These are phyloP conservation scores for Drosophila paranaensis DNA, from an alignment of 2,888 invertebrate genomes.

Conservation along the genomic window DNA sequence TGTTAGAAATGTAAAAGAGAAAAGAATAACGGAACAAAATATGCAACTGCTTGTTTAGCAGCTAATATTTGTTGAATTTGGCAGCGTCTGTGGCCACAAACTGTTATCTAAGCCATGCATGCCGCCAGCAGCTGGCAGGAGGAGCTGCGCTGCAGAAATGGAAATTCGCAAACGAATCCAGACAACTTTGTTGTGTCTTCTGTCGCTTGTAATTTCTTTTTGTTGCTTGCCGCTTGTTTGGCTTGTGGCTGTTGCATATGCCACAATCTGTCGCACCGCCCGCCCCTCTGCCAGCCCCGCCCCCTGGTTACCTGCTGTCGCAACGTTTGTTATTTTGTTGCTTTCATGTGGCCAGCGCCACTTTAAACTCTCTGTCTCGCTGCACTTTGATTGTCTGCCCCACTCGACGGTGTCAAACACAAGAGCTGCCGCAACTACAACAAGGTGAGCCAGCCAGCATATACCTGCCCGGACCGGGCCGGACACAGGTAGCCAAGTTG, in stretches of 20 bases:
- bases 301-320: constrained; percentile 20
- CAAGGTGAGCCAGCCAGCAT: constrained; percentile 20
- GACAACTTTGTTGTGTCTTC: constrained; percentile 66
- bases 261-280: constrained; percentile 2
- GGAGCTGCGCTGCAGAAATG: constrained; percentile 30
- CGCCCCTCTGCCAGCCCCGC: not conserved
- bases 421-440: constrained; percentile 37
- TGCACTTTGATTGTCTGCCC: constrained; percentile 66
- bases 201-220: constrained; percentile 63
- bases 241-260: constrained; percentile 58
- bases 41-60: constrained; percentile 51
- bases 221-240: constrained; percentile 67
- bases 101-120: constrained; percentile 49
- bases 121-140: constrained; percentile 4
- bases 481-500: constrained; percentile 24
- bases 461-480: not conserved
- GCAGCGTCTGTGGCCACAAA: constrained; percentile 36
- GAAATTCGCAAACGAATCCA: constrained; percentile 41
- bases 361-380: constrained; percentile 58
- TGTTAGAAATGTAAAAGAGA: constrained; percentile 1
- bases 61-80: constrained; percentile 54
- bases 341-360: constrained; percentile 54
- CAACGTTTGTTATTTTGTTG: constrained; percentile 46
- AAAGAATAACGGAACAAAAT: constrained; percentile 14
- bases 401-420: constrained; percentile 64